Percentiles rank a stretch among this genome's conserved stretches.
These are phyloP conservation scores for Belgica antarctica DNA, from an alignment of 2,888 invertebrate species.

Conservation along the genomic window DNA sequence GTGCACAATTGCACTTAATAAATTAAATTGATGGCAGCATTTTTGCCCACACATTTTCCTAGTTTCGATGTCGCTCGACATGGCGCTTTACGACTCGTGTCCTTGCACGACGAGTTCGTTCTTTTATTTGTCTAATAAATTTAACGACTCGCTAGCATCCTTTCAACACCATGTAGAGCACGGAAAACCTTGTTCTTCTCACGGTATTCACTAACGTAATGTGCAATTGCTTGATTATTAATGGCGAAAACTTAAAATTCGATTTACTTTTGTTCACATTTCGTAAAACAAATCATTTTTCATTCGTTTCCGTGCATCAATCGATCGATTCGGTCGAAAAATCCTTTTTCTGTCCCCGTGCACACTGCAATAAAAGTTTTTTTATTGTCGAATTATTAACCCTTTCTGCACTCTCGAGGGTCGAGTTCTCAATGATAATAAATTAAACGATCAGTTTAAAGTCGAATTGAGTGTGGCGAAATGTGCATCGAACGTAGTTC, in stretches of 20 bases:
- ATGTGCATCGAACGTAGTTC: not conserved
- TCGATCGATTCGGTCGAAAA: not conserved
- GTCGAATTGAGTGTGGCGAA: conserved; percentile 11
- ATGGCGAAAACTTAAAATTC: not conserved
- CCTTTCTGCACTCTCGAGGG: conserved; percentile 16
- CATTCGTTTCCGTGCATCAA: not conserved
- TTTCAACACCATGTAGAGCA: not conserved
- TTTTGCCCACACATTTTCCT: conserved; percentile 9
- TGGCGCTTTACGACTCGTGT: conserved; percentile 11
- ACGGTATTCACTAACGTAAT: not conserved
- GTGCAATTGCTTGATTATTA: not conserved
- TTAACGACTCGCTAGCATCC: not conserved
- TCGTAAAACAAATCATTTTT: conserved; percentile 20
- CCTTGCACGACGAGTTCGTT: not conserved
- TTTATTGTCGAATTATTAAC: conserved; percentile 25
- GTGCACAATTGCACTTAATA: not conserved
- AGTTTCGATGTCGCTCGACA: conserved; percentile 1
- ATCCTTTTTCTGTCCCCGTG: not conserved
- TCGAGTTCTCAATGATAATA: conserved; percentile 3
- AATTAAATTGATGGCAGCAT: not conserved
- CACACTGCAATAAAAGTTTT: not conserved
- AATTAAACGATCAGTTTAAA: conserved; percentile 6
- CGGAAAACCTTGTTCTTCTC: not conserved
- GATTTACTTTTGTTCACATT: too few relatives aligned
- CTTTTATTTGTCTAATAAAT: not conserved